Conservation (phyloP, 2,888 invertebrate genomes). For the Chrysolina haemoptera region DNA sequence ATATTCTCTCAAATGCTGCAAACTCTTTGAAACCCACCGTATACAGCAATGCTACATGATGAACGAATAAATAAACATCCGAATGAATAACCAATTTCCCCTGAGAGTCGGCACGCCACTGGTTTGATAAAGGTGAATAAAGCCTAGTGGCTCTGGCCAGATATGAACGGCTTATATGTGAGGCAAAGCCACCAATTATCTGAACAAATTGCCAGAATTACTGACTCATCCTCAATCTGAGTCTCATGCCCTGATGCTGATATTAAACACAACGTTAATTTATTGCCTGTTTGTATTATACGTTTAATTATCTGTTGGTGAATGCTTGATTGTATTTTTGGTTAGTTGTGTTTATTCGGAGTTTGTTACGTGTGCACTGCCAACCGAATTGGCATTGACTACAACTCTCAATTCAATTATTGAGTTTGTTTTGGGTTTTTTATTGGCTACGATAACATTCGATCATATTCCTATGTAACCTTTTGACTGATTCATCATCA, state of each 20-base stretch:
- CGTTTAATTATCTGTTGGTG: conserved; percentile 26
- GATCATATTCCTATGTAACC: no score
- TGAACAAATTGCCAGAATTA: conserved; percentile 53
- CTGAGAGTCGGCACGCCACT: conserved; percentile 18
- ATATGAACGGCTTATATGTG: conserved; percentile 53
- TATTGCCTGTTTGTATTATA: conserved; percentile 38
- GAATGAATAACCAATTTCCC: not conserved
- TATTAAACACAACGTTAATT: conserved; percentile 39
- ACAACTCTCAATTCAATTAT: conserved; percentile 1
- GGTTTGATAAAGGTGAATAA: conserved; percentile 32
- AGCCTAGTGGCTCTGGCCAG: conserved; percentile 45
- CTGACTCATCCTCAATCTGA: conserved; percentile 49
- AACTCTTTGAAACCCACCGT: no score
- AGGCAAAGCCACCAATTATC: conserved; percentile 55
- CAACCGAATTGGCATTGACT: conserved; percentile 13
- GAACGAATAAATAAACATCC: no score
- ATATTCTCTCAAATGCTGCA: no score
- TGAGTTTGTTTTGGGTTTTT: conserved; percentile 3
- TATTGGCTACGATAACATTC: not conserved
- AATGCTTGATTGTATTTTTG: conserved; percentile 32
- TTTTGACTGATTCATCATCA: no score
- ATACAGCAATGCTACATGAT: no score
- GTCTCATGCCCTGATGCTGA: conserved; percentile 36
- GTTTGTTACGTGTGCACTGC: conserved; percentile 29
- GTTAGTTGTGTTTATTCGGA: conserved; percentile 29